Evolutionary conservation across 2,797 vertebrate species (phyloP).

Genomic region (Bovichtus diacanthus): DNA sequence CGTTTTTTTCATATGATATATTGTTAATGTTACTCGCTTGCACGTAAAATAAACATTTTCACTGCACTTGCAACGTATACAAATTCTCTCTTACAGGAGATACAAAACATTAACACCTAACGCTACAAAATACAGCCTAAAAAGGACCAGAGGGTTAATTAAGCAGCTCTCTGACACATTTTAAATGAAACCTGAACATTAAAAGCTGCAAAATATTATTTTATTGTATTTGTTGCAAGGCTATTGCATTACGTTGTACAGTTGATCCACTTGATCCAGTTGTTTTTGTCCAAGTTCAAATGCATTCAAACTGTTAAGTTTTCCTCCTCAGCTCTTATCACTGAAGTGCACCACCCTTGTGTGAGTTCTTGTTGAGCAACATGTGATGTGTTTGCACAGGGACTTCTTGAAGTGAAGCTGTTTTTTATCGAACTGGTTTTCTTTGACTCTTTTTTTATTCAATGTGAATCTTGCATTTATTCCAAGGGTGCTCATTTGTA

Average conservation of each 20-base stretch:
- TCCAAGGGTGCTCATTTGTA: background rate
- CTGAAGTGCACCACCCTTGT: conserved; percentile 18
- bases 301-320: background rate
- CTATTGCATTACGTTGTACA: background rate
- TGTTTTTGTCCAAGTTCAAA: background rate
- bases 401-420: conserved; percentile 34
- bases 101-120: background rate
- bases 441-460: background rate
- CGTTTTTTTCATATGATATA: background rate
- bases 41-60: background rate
- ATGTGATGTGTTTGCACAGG: conserved; percentile 46
- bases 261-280: background rate
- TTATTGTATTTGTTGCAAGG: background rate
- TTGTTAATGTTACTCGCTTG: background rate
- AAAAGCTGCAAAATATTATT: background rate
- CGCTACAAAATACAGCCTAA: background rate
- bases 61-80: background rate
- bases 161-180: background rate
- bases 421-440: conserved; percentile 14
- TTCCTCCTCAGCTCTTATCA: conserved; percentile 32
- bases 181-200: background rate
- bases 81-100: background rate
- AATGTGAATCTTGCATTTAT: background rate
- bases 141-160: background rate
- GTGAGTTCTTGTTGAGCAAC: conserved; percentile 42